Conservation (phyloP, 2,888 invertebrate genomes). For the Idaea dimidiata region DNA sequence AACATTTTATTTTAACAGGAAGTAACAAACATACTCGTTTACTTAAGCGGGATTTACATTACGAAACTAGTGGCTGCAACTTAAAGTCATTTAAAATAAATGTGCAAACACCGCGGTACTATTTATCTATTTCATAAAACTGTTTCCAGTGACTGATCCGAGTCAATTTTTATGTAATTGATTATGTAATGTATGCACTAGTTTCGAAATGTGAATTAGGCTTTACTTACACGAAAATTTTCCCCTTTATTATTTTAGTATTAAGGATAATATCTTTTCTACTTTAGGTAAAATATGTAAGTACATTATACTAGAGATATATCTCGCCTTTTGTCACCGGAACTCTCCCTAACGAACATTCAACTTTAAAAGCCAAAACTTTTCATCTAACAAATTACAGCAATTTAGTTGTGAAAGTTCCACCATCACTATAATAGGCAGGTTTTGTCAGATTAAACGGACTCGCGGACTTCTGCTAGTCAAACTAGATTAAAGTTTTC, state of each 20-base stretch:
- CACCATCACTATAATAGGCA: constrained; percentile 48
- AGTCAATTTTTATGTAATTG: too few species aligned
- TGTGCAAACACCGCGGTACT: too few species aligned
- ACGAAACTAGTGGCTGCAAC: too few species aligned
- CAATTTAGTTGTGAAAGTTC: constrained; percentile 39
- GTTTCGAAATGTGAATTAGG: too few species aligned
- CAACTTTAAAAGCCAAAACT: not conserved
- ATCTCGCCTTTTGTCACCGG: not conserved
- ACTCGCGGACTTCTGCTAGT: constrained; percentile 55
- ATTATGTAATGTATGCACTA: too few species aligned
- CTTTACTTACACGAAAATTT: too few species aligned
- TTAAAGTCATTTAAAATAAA: too few species aligned
- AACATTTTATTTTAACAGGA: too few species aligned
- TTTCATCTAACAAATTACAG: constrained; percentile 33
- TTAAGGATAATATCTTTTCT: not conserved
- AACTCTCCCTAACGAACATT: not conserved
- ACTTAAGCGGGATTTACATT: too few species aligned
- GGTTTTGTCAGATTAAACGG: constrained; percentile 56
- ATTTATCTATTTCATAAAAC: too few species aligned
- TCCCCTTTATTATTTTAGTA: not conserved
- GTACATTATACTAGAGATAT: not conserved
- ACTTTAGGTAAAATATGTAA: not conserved
- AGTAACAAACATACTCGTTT: too few species aligned
- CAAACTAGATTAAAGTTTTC: constrained; percentile 65
- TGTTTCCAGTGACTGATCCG: too few species aligned